These are phyloP conservation scores for Agrilus cyanescens DNA, from an alignment of 2,888 invertebrate species.

Conservation along the genomic window DNA sequence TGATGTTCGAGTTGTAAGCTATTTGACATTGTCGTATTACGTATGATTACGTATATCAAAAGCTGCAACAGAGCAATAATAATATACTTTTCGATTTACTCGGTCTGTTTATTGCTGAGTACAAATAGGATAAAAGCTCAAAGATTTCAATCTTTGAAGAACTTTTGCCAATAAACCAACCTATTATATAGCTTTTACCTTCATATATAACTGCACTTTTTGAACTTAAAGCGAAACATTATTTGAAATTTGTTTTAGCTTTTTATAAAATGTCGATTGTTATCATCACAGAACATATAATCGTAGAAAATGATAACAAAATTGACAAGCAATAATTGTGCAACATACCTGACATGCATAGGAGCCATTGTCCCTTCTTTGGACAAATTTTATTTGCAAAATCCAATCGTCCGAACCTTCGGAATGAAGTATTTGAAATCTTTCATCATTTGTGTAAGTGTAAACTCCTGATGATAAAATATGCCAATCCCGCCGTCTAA, in stretches of 20 bases:
- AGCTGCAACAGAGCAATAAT: too few species aligned
- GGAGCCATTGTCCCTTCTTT: constrained; percentile 84
- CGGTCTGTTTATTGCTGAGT: too few species aligned
- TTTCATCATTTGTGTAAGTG: constrained; percentile 84
- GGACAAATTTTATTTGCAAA: constrained; percentile 86
- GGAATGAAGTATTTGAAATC: constrained; percentile 65
- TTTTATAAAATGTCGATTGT: not conserved
- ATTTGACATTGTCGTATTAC: too few species aligned
- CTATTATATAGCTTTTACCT: too few species aligned
- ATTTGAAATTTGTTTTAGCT: not conserved
- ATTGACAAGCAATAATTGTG: too few species aligned
- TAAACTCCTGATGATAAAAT: constrained; percentile 83
- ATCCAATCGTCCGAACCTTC: constrained; percentile 91
- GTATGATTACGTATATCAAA: too few species aligned
- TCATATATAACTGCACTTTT: too few species aligned
- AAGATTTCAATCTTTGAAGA: too few species aligned
- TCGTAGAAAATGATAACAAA: not conserved
- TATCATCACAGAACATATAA: not conserved
- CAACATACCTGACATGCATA: constrained; percentile 81
- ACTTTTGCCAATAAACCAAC: too few species aligned
- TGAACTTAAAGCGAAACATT: not conserved
- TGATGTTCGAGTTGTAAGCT: too few species aligned
- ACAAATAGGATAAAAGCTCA: too few species aligned
- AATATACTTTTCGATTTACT: too few species aligned
- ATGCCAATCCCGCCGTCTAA: constrained; percentile 85